phyloP scores from a whole-genome alignment of 2,888 invertebrate genomes.

The Machimus rusticus region DNA sequence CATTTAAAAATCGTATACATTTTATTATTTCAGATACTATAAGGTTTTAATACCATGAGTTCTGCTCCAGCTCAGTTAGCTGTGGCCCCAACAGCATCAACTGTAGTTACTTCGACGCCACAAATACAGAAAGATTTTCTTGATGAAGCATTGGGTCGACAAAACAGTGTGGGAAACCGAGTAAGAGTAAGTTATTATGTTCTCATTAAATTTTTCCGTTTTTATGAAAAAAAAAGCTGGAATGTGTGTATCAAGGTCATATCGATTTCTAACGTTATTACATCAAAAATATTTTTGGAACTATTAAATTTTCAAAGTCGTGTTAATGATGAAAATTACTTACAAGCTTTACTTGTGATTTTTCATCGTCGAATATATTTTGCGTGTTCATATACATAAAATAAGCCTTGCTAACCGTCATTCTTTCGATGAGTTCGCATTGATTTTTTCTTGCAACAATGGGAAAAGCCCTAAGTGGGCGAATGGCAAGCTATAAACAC shows the following conservation, averaged over 20 bases:
- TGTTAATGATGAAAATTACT: not conserved
- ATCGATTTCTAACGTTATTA: not conserved
- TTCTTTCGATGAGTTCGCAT: not conserved
- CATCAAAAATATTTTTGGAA: not conserved
- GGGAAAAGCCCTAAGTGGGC: not conserved
- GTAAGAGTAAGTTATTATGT: constrained; percentile 57
- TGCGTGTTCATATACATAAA: not conserved
- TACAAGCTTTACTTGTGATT: not conserved
- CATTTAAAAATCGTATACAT: not conserved
- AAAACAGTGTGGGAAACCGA: constrained; percentile 61
- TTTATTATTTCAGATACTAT: constrained; percentile 39
- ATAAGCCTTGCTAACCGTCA: not conserved
- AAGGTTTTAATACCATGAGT: constrained; percentile 55
- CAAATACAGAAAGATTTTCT: constrained; percentile 55
- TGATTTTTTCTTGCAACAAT: not conserved
- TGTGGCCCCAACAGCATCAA: constrained; percentile 62
- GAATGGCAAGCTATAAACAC: not conserved
- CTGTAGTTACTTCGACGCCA: constrained; percentile 52
- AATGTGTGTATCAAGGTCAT: not conserved
- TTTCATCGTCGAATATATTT: not conserved
- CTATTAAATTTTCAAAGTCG: not conserved
- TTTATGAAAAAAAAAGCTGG: not conserved
- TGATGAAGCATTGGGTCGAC: constrained; percentile 59
- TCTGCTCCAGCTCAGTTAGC: constrained; percentile 63
- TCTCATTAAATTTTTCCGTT: not conserved